Conservation (phyloP, 2,888 invertebrate genomes). For the Torymus tubicola region DNA sequence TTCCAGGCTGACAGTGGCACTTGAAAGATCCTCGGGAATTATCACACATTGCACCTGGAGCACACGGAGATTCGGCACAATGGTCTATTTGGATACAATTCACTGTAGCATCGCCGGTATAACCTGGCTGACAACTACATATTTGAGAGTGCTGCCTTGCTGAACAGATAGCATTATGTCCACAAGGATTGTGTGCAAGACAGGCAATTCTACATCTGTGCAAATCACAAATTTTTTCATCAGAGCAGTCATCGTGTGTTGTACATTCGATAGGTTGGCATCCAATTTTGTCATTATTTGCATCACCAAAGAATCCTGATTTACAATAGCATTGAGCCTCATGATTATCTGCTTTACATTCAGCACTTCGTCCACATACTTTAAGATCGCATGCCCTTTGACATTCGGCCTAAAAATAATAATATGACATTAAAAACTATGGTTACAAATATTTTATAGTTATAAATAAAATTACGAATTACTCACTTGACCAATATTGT, state of each 20-base stretch:
- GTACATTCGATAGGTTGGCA: constrained; percentile 90
- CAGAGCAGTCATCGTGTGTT: constrained; percentile 84
- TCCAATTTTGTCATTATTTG: constrained; percentile 85
- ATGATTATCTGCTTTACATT: constrained; percentile 86
- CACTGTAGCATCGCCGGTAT: constrained; percentile 85
- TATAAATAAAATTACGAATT: constrained; percentile 3
- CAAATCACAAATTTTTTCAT: constrained; percentile 89
- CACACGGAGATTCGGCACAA: constrained; percentile 88
- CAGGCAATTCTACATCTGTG: constrained; percentile 93
- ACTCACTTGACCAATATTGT: constrained; percentile 82
- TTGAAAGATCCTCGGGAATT: constrained; percentile 88
- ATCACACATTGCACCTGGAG: constrained; percentile 87
- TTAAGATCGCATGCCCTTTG: constrained; percentile 85
- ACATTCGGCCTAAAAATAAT: constrained; percentile 80
- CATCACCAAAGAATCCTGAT: constrained; percentile 86
- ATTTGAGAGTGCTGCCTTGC: constrained; percentile 87
- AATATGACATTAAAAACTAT: constrained; percentile 31
- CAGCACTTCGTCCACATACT: constrained; percentile 89
- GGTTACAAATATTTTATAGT: not conserved
- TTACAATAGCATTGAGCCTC: constrained; percentile 87
- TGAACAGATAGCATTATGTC: constrained; percentile 90
- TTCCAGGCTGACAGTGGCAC: constrained; percentile 87
- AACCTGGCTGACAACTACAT: constrained; percentile 92
- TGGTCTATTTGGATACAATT: constrained; percentile 88
- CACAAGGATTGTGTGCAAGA: constrained; percentile 88